Evolutionary conservation across 1,140 invertebrate genomes (phyloP).

Genomic region (Papilio polyxenes): DNA sequence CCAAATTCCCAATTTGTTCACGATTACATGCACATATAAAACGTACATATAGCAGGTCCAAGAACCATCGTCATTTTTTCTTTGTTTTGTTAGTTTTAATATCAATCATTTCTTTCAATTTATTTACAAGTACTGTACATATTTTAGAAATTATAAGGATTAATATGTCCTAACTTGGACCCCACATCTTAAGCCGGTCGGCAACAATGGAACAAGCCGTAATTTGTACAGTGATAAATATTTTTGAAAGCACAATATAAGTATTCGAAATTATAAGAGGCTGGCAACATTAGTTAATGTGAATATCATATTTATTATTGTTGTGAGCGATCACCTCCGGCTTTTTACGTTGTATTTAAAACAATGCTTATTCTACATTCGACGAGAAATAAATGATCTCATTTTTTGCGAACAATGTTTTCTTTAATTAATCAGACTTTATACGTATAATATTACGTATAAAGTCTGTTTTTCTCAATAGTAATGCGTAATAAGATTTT

Average conservation of each 20-base stretch:
- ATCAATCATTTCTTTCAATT: not conserved
- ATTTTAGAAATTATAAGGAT: conserved; percentile 34
- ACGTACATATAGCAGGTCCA: too few relatives aligned
- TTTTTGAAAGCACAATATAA: conserved; percentile 70
- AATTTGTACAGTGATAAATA: conserved; percentile 77
- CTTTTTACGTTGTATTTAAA: conserved; percentile 27
- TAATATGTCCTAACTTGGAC: conserved; percentile 47
- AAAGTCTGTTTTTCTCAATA: not conserved
- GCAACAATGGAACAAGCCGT: conserved; percentile 68
- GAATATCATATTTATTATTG: conserved; percentile 71
- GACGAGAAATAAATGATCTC: not conserved
- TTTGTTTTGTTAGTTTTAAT: too few relatives aligned
- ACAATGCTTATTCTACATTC: conserved; percentile 31
- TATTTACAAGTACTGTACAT: not conserved
- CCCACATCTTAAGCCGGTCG: conserved; percentile 53
- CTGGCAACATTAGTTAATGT: conserved; percentile 72
- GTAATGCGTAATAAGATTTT: not conserved
- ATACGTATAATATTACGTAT: not conserved
- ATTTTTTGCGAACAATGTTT: conserved; percentile 27
- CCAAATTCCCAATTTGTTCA: too few relatives aligned
- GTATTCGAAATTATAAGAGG: conserved; percentile 67
- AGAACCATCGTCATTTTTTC: too few relatives aligned
- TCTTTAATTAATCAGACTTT: not conserved
- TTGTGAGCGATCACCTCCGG: conserved; percentile 59
- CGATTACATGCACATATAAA: too few relatives aligned